phyloP scores from a whole-genome alignment of 2,888 invertebrate genomes.

The Timema podura region DNA sequence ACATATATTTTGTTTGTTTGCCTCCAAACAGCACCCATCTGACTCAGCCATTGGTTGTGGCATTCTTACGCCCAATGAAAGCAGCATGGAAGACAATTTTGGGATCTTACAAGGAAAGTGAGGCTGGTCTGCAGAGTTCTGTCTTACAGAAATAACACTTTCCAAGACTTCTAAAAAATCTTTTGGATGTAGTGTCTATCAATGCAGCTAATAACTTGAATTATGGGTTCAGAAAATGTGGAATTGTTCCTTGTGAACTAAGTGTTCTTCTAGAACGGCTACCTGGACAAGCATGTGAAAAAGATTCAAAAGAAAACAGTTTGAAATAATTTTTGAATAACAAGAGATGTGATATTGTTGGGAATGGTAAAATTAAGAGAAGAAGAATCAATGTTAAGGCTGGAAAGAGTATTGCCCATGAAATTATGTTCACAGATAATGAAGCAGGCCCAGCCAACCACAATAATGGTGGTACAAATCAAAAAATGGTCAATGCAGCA shows the following conservation, averaged over 20 bases:
- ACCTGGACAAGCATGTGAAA: neutral
- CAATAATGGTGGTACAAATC: too few species aligned
- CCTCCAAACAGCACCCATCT: constrained; percentile 6
- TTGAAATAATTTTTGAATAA: constrained; percentile 5
- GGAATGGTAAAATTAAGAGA: too few species aligned
- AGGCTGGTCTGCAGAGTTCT: neutral
- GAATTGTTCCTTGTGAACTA: constrained; percentile 4
- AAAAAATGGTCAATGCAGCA: too few species aligned
- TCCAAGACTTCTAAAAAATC: neutral
- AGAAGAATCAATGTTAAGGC: too few species aligned
- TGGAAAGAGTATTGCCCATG: too few species aligned
- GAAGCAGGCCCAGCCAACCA: too few species aligned
- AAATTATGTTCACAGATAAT: too few species aligned
- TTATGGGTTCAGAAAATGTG: constrained; percentile 6
- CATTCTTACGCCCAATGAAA: constrained; percentile 11
- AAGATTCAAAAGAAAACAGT: neutral
- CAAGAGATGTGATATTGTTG: too few species aligned
- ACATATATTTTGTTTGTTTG: constrained; percentile 9
- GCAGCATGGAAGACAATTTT: constrained; percentile 4
- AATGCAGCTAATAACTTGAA: constrained; percentile 6
- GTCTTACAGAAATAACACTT: constrained; percentile 10
- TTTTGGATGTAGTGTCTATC: neutral
- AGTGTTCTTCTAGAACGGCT: neutral
- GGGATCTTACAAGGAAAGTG: neutral
- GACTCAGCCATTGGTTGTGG: constrained; percentile 11